Evolutionary conservation across 2,113 vertebrate genomes (phyloP).

Genomic region (Pontoporia blainvillei): DNA sequence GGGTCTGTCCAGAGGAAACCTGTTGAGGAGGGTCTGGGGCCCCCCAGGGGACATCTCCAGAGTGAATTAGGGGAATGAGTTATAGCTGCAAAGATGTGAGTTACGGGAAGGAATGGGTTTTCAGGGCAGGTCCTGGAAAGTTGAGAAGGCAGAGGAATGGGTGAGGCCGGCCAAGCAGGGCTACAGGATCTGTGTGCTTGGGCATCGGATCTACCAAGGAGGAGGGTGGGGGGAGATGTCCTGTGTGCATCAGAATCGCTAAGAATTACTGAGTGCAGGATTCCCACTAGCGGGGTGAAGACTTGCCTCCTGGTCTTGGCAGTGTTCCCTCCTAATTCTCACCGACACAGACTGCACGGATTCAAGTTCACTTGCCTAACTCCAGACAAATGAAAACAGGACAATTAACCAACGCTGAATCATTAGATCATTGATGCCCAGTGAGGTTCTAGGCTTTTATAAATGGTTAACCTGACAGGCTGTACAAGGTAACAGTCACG

Average conservation of each 20-base stretch:
- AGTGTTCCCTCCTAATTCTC: rapidly evolving
- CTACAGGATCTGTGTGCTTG: neutral
- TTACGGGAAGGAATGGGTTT: neutral
- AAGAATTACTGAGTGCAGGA: neutral
- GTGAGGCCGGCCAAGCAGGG: rapidly evolving
- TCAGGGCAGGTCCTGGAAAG: neutral
- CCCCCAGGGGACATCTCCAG: neutral
- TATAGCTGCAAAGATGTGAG: neutral
- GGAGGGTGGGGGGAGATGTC: rapidly evolving
- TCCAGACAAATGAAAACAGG: neutral
- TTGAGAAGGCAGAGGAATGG: neutral
- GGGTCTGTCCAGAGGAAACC: neutral
- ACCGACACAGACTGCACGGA: neutral
- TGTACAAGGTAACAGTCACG: rapidly evolving
- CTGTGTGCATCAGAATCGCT: neutral
- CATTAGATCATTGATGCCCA: neutral
- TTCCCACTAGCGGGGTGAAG: neutral
- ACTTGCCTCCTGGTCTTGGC: neutral
- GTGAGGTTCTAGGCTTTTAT: neutral
- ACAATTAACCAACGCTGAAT: neutral
- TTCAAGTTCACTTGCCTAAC: neutral
- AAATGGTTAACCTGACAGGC: neutral
- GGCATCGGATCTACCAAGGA: neutral
- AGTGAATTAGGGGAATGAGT: neutral
- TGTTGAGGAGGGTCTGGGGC: neutral